These are phyloP conservation scores for Platysteira castanea DNA, from an alignment of 2,113 vertebrate species.

Conservation along the genomic window DNA sequence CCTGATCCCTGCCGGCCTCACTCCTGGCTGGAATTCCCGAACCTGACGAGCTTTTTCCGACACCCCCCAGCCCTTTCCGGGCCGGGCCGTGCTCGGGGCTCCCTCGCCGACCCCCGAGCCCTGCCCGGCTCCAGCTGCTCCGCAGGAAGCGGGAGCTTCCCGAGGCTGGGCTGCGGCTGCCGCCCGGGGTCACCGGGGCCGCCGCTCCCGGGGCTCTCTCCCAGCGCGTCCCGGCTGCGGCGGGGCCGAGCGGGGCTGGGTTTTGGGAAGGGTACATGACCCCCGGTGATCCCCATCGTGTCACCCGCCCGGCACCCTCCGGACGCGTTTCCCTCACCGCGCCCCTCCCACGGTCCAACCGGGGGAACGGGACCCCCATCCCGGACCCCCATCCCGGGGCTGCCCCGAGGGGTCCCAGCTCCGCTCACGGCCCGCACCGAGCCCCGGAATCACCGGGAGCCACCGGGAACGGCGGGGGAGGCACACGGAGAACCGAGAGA, in stretches of 20 bases:
- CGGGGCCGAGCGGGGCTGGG: neutral
- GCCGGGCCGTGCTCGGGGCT: no score
- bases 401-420: neutral
- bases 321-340: neutral
- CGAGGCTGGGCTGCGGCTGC: neutral
- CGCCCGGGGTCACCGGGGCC: neutral
- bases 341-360: neutral
- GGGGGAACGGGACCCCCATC: neutral
- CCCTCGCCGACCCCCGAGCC: neutral
- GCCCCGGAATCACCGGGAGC: neutral
- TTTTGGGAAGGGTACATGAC: rapidly evolving
- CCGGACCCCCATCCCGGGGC: no score
- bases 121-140: neutral
- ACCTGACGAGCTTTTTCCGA: neutral
- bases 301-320: neutral
- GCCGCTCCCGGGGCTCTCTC: neutral
- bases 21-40: neutral
- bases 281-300: rapidly evolving
- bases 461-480: neutral
- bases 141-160: neutral
- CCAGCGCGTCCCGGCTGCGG: rapidly evolving
- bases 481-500: neutral
- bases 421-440: neutral
- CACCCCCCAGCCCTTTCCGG: neutral
- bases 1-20: rapidly evolving